A percentile compares a stretch with the other conserved stretches of the same genome.
Conservation (phyloP, 2,113 vertebrate species). For the Gymnobelideus leadbeateri region DNA sequence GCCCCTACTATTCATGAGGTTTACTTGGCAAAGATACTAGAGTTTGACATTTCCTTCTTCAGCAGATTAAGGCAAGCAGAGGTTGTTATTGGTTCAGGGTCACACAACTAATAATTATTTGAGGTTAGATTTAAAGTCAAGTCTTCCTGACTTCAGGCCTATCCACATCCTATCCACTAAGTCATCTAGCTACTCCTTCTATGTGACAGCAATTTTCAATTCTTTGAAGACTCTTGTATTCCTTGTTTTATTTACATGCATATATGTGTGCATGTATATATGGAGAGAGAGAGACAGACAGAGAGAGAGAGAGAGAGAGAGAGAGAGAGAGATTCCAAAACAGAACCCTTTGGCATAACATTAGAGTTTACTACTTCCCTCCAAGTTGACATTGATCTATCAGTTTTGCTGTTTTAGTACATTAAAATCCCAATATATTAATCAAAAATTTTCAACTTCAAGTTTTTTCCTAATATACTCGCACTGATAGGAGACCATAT, state of each 20-base stretch:
- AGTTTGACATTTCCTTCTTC: neutral
- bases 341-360: too few relatives aligned
- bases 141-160: neutral
- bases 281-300: too few relatives aligned
- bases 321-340: too few relatives aligned
- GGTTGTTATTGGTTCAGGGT: neutral
- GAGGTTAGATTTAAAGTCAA: too few relatives aligned
- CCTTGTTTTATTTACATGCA: neutral
- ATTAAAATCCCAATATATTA: too few relatives aligned
- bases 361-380: too few relatives aligned
- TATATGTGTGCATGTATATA: neutral
- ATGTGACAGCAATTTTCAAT: neutral
- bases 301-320: too few relatives aligned
- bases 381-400: too few relatives aligned
- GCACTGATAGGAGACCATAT: too few relatives aligned
- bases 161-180: neutral
- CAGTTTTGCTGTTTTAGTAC: too few relatives aligned
- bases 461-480: too few relatives aligned
- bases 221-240: neutral
- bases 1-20: neutral
- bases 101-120: neutral
- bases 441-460: too few relatives aligned
- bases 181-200: neutral
- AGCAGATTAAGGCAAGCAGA: neutral
- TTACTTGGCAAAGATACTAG: neutral